Percentiles rank a stretch among this genome's conserved stretches.
Evolutionary conservation across 2,797 vertebrate genomes (phyloP).

Genomic region (Arrhamphus sclerolepis): DNA sequence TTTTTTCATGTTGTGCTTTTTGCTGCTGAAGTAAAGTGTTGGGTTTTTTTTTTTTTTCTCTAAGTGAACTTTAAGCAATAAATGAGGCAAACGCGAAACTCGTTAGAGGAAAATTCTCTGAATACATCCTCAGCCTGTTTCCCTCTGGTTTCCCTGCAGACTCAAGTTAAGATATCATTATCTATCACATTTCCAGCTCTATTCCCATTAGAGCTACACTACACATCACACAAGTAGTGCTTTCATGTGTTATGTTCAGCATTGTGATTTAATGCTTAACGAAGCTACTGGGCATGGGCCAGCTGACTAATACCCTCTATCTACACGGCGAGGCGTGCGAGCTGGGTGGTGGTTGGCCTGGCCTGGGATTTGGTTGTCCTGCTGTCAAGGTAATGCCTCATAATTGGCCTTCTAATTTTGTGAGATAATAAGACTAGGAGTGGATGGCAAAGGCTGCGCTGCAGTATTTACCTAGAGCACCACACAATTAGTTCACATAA

Average conservation of each 20-base stretch:
- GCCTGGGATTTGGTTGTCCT: slow-evolving; percentile 40
- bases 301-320: slow-evolving; percentile 22
- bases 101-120: slow-evolving; percentile 15
- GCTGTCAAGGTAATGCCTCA: slow-evolving; percentile 63
- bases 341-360: slow-evolving; percentile 27
- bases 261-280: slow-evolving; percentile 32
- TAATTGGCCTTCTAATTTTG: slow-evolving; percentile 72
- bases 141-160: background rate
- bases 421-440: slow-evolving; percentile 64
- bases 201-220: slow-evolving; percentile 23
- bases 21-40: background rate
- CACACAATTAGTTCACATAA: slow-evolving; percentile 48
- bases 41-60: slow-evolving; percentile 9
- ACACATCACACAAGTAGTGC: slow-evolving; percentile 4
- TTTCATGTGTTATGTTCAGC: slow-evolving; percentile 29
- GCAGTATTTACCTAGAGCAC: slow-evolving; percentile 60
- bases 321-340: slow-evolving; percentile 9
- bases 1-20: background rate
- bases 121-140: background rate
- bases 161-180: slow-evolving; percentile 4
- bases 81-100: slow-evolving; percentile 9
- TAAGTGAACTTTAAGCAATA: background rate
- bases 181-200: slow-evolving; percentile 16
- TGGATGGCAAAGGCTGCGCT: slow-evolving; percentile 46
- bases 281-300: slow-evolving; percentile 27